Percentiles rank a stretch among this genome's conserved stretches.
Evolutionary conservation across 1,140 invertebrate species (phyloP).

Genomic region (Drosophila sulfurigaster): DNA sequence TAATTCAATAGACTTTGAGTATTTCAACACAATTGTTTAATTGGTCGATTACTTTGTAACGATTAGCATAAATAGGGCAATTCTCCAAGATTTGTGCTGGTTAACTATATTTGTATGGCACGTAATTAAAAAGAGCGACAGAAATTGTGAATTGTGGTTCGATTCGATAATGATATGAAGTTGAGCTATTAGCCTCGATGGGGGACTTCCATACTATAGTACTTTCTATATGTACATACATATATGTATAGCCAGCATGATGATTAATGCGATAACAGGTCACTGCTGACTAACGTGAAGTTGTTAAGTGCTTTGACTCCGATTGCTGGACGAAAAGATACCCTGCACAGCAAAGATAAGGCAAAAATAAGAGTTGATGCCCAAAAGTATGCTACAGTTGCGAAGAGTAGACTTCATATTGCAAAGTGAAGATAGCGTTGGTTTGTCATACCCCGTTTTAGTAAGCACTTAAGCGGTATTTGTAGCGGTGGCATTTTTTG

Average conservation of each 20-base stretch:
- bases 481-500: neutral
- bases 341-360: neutral
- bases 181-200: neutral
- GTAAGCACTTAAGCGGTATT: neutral
- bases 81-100: no score
- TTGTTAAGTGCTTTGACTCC: neutral
- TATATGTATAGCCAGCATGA: neutral
- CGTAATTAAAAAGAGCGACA: neutral
- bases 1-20: no score
- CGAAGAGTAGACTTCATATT: neutral
- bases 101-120: neutral
- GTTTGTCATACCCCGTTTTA: neutral
- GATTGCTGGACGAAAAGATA: neutral
- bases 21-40: no score
- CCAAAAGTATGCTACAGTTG: conserved; percentile 5
- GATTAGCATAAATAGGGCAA: no score
- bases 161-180: neutral
- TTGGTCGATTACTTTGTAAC: no score
- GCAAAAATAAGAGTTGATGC: neutral
- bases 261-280: conserved; percentile 2
- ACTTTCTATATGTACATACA: neutral
- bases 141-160: neutral
- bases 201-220: neutral
- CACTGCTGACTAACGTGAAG: neutral
- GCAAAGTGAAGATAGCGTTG: neutral